A percentile compares a stretch with the other conserved stretches of the same genome.
These are phyloP conservation scores for Musca vetustissima DNA, from an alignment of 1,140 invertebrate genomes.

Conservation along the genomic window DNA sequence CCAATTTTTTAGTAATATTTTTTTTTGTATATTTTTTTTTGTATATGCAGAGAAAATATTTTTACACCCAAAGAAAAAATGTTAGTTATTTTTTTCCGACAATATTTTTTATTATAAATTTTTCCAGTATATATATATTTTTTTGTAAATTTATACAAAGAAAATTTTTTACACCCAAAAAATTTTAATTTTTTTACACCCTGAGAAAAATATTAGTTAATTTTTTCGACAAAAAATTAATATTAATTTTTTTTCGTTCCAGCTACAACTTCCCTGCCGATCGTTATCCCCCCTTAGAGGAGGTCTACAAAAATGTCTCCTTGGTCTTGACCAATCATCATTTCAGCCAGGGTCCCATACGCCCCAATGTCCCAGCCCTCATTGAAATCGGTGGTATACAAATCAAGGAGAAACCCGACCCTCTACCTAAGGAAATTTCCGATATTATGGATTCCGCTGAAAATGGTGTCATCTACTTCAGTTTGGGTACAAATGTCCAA, in stretches of 20 bases:
- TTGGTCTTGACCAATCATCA: conserved; percentile 40
- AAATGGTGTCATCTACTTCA: conserved; percentile 40
- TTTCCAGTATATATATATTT: no score
- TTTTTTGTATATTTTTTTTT: no score
- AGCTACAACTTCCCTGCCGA: conserved; percentile 28
- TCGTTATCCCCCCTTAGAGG: conserved; percentile 26
- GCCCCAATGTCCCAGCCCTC: conserved; percentile 49
- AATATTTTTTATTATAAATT: no score
- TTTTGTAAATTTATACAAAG: no score
- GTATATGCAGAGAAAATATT: no score
- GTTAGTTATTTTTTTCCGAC: no score
- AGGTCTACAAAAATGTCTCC: conserved; percentile 41
- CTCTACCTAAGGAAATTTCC: conserved; percentile 44
- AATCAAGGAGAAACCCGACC: conserved; percentile 45
- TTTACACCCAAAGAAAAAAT: no score
- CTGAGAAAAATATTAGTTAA: no score
- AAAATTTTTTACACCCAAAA: no score
- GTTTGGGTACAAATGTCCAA: conserved; percentile 37
- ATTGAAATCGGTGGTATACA: conserved; percentile 57
- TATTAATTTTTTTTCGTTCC: neutral
- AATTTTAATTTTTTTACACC: no score
- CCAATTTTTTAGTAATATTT: no score
- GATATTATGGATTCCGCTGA: conserved; percentile 35
- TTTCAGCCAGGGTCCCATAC: conserved; percentile 44
- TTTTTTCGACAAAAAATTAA: no score